Conservation (phyloP, 2,113 vertebrate genomes). For the Sapayoa aenigma region DNA sequence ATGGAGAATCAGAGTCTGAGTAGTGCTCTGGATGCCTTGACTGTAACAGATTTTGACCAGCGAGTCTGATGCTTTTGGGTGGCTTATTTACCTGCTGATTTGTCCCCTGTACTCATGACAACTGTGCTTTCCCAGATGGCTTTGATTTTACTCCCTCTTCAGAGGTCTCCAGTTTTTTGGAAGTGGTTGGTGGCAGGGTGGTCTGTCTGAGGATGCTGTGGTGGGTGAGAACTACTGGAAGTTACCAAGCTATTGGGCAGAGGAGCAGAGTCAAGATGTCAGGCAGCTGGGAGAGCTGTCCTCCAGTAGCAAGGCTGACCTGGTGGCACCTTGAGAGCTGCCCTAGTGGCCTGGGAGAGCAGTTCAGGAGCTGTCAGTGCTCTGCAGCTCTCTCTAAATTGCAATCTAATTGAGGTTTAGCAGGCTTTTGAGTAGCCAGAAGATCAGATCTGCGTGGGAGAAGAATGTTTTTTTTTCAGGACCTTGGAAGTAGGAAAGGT, state of each 20-base stretch:
- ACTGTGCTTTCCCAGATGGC: background rate
- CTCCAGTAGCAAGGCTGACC: background rate
- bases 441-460: background rate
- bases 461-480: background rate
- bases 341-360: background rate
- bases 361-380: background rate
- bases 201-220: background rate
- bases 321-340: background rate
- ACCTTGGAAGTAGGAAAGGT: background rate
- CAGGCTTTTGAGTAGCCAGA: background rate
- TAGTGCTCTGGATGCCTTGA: no score
- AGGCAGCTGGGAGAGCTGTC: background rate
- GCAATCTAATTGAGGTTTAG: background rate
- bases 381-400: background rate
- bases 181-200: background rate
- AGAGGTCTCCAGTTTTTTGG: background rate
- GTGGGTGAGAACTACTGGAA: background rate
- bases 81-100: background rate
- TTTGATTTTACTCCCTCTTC: background rate
- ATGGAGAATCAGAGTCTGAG: accelerated
- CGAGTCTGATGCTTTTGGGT: background rate
- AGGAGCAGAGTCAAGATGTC: background rate
- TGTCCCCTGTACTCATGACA: background rate
- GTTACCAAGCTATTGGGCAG: background rate
- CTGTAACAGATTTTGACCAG: background rate